phyloP scores from a whole-genome alignment of 2,797 vertebrate genomes.

The Tenualosa thibaudeaui region DNA sequence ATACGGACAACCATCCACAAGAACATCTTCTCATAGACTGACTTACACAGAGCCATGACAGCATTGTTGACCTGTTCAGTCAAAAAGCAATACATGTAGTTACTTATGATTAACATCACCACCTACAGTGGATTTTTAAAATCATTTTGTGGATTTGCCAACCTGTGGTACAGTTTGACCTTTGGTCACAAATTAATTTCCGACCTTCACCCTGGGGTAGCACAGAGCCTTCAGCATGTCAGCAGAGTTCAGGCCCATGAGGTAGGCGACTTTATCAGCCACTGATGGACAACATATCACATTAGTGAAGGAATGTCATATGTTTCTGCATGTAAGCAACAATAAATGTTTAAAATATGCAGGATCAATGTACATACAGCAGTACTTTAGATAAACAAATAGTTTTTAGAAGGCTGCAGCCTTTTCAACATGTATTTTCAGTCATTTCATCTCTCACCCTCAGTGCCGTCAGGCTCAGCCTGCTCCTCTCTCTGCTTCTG shows the following conservation, averaged over 20 bases:
- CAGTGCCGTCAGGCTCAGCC: constrained; percentile 85
- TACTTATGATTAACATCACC: too few species aligned
- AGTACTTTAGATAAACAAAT: too few species aligned
- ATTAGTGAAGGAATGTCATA: too few species aligned
- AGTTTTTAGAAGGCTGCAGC: too few species aligned
- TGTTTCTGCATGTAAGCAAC: too few species aligned
- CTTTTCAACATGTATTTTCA: too few species aligned
- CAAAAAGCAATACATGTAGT: neutral
- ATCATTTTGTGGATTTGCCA: neutral
- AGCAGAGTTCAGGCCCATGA: constrained; percentile 69
- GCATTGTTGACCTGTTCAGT: neutral
- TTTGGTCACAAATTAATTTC: constrained; percentile 83
- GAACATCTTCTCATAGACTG: constrained; percentile 74
- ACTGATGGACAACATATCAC: constrained; percentile 25
- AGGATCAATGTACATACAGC: too few species aligned
- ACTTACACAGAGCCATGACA: constrained; percentile 20
- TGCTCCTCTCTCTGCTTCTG: constrained; percentile 88
- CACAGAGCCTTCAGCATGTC: constrained; percentile 79
- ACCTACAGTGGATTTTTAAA: too few species aligned
- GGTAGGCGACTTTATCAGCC: constrained; percentile 67
- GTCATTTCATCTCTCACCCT: constrained; percentile 69
- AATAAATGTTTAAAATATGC: too few species aligned
- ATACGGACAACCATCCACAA: constrained; percentile 5
- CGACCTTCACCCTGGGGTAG: constrained; percentile 79
- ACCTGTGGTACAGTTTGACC: constrained; percentile 69